Evolutionary conservation across 2,797 vertebrate genomes (phyloP), one percentile per base, ranked within the genome.

Genomic region (Channa striata): DNA sequence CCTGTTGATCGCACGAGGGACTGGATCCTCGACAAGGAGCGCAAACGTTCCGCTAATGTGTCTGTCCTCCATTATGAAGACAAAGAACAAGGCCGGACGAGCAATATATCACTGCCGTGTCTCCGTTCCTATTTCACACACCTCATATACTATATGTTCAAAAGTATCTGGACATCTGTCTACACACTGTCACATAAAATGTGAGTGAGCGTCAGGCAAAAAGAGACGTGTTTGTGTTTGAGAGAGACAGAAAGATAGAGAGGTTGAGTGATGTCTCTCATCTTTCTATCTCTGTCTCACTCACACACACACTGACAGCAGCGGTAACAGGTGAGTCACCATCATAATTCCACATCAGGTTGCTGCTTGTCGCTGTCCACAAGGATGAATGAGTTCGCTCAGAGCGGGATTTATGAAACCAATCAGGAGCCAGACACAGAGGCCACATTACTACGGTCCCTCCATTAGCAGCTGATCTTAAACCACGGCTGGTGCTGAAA

Each of bases 301-400:
- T 17, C 40, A 70, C 60, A 52, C 44, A 53, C 49, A 61, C 68
- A 57, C 51, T 4, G 33, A 39, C 57, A 17, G 54, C 8, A 16
- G 44, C 9, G 11, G 19, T 65, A 43, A 58, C 12, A 47, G 61
- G 76, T 85, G 74, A 81, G 49, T 81, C 80, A 81, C 59, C 33
- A 54, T 49, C 25, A 7, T 34, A 65, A 74, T 76, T 23, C 46
- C 52, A 70, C 68, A 68, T 64, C 78, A 63, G 52, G 36, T 39
- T 16, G 8, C 40, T 54, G 62, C 61, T 68, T 42, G 72, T 64
- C 59, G 72, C 62, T 37, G 19, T 68, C 53, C 48, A 6, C 40
- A 30, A n/a, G 62, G 59, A 77, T 82, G 74, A 82, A 84, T 76
- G 79, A 80, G 52, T 8, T 0, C 10, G 14, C 53, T 40, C 12